Percentiles rank a stretch among this genome's conserved stretches.
These are phyloP conservation scores for Drosophila pandora DNA, from an alignment of 1,140 invertebrate genomes.

Conservation along the genomic window DNA sequence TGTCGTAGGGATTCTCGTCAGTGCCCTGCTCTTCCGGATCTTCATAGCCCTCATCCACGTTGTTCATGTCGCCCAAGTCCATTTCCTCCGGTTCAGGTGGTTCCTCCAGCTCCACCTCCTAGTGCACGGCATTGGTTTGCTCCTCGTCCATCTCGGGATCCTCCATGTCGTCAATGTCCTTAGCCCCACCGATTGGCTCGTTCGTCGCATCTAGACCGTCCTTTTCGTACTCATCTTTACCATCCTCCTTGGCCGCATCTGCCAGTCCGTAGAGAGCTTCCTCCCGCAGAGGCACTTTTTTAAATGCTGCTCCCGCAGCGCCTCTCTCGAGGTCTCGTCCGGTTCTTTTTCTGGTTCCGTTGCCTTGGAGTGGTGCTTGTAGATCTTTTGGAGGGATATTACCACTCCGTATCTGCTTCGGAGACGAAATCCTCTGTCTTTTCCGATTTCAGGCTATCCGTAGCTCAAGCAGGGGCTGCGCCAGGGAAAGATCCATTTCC, in stretches of 20 bases:
- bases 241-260: slow-evolving; percentile 84
- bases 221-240: slow-evolving; percentile 85
- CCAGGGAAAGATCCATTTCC: slow-evolving; percentile 62
- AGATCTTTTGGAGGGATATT: slow-evolving; percentile 88
- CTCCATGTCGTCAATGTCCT: slow-evolving; percentile 85
- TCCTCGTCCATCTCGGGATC: slow-evolving; percentile 92
- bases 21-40: slow-evolving; percentile 85
- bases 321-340: slow-evolving; percentile 32
- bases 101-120: slow-evolving; percentile 87
- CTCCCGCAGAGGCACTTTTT: slow-evolving; percentile 87
- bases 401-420: slow-evolving; percentile 83
- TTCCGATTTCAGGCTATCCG: slow-evolving; percentile 6
- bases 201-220: slow-evolving; percentile 83
- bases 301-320: slow-evolving; percentile 86
- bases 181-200: slow-evolving; percentile 65
- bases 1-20: slow-evolving; percentile 92
- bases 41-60: slow-evolving; percentile 91
- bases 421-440: too few species aligned
- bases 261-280: slow-evolving; percentile 85
- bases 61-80: slow-evolving; percentile 93
- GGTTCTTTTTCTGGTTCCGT: slow-evolving; percentile 17
- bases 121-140: slow-evolving; percentile 94
- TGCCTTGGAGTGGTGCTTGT: slow-evolving; percentile 86
- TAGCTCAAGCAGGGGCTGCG: slow-evolving; percentile 60
- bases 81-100: slow-evolving; percentile 92